Evolutionary conservation across 2,113 vertebrate genomes (phyloP).

Genomic region (Motacilla alba): DNA sequence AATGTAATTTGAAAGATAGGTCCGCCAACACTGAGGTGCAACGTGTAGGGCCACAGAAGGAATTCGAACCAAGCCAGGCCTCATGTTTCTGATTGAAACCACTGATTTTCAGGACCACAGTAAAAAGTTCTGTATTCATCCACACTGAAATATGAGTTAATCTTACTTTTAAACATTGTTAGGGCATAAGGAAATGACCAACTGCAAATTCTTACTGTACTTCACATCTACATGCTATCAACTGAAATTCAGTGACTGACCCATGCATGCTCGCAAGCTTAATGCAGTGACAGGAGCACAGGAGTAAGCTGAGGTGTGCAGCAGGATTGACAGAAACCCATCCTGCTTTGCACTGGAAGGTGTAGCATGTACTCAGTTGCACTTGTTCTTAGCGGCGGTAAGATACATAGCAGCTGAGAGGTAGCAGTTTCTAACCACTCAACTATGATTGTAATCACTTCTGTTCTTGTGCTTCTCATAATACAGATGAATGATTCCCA

Average conservation of each 20-base stretch:
- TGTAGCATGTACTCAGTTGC: fast-evolving
- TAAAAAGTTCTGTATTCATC: neutral
- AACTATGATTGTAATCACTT: neutral
- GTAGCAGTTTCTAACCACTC: neutral
- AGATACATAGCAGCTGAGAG: neutral
- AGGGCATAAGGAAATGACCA: neutral
- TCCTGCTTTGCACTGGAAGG: neutral
- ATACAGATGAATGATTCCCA: neutral
- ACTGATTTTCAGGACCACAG: neutral
- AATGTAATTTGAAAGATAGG: neutral
- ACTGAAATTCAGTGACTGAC: neutral
- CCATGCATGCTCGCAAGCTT: neutral
- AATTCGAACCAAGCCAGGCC: neutral
- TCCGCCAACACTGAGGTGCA: neutral
- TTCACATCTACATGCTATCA: neutral
- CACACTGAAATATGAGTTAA: neutral
- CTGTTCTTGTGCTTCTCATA: neutral
- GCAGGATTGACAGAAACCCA: neutral
- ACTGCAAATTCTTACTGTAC: neutral
- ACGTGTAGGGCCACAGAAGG: fast-evolving
- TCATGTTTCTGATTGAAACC: neutral
- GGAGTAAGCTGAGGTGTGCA: neutral
- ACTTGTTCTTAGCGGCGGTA: neutral
- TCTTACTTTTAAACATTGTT: neutral
- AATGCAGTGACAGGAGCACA: neutral